phyloP scores from a whole-genome alignment of 2,113 vertebrate species.

The Pavo muticus region DNA sequence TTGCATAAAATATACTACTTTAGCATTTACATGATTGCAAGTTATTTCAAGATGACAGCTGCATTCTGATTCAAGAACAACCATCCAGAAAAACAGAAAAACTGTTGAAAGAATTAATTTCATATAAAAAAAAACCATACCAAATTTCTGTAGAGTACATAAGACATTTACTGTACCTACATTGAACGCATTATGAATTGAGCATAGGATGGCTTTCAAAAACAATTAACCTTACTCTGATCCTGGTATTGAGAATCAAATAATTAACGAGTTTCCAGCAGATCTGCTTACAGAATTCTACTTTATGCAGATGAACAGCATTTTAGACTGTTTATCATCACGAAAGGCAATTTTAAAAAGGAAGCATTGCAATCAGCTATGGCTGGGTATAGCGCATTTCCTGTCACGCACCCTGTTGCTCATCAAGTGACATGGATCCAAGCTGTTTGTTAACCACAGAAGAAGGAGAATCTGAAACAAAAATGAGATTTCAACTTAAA shows the following conservation, averaged over 20 bases:
- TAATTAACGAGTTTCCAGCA: conserved; percentile 45
- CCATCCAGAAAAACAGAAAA: not conserved
- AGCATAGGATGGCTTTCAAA: conserved; percentile 19
- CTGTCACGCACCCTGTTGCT: conserved; percentile 94
- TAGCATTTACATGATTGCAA: not conserved
- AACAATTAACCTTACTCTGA: conserved; percentile 29
- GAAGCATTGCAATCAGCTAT: conserved; percentile 69
- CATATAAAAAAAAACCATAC: not conserved
- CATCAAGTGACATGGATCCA: conserved; percentile 98
- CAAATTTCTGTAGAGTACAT: not conserved
- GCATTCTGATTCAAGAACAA: not conserved
- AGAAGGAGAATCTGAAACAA: conserved; percentile 98
- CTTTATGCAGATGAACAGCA: conserved; percentile 51
- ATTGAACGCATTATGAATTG: not conserved
- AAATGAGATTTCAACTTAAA: conserved; percentile 90
- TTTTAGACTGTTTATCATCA: conserved; percentile 58
- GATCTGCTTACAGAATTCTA: conserved; percentile 47
- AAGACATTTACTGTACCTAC: not conserved
- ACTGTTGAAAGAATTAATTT: not conserved
- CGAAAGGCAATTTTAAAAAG: conserved; percentile 59
- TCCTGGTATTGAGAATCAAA: not conserved
- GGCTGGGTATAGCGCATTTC: conserved; percentile 76
- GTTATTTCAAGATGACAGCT: not conserved
- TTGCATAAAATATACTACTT: not conserved
- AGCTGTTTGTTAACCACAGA: conserved; percentile 99